Percentiles rank a stretch among this genome's conserved stretches.
Conservation (phyloP, 2,797 vertebrate genomes). For the Lepus oiostolus region DNA sequence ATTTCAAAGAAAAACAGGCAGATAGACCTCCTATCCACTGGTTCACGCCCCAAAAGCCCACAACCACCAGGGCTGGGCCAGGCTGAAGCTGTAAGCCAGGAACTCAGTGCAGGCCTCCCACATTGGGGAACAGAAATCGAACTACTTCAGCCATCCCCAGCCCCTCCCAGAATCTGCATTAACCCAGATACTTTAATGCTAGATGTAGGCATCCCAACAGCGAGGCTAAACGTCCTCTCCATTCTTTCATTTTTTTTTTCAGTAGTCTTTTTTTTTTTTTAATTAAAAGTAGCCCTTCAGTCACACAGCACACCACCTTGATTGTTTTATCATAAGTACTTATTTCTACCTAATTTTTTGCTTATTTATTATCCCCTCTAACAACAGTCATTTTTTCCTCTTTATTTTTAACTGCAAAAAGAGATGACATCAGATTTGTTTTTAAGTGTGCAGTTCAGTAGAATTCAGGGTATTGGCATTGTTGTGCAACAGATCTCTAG, state of each 20-base stretch:
- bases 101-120: no score
- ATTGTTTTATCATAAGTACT: background rate
- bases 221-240: no score
- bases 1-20: slow-evolving; percentile 50
- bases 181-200: no score
- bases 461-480: background rate
- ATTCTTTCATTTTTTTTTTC: no score
- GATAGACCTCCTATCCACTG: no score
- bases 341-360: background rate
- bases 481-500: background rate
- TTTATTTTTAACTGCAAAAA: background rate
- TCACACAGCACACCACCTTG: background rate
- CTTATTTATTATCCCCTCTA: background rate
- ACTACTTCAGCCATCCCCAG: no score
- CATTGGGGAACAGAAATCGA: no score
- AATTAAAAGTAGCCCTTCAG: background rate
- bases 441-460: background rate
- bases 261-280: background rate
- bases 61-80: no score
- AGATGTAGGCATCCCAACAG: no score
- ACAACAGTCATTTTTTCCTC: background rate
- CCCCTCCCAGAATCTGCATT: no score
- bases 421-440: slow-evolving; percentile 17
- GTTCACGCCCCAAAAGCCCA: no score
- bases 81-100: no score